Percentiles rank a stretch among this genome's conserved stretches.
Evolutionary conservation across 2,888 invertebrate species (phyloP).

Genomic region (Lepidocyrtinus sp.): DNA sequence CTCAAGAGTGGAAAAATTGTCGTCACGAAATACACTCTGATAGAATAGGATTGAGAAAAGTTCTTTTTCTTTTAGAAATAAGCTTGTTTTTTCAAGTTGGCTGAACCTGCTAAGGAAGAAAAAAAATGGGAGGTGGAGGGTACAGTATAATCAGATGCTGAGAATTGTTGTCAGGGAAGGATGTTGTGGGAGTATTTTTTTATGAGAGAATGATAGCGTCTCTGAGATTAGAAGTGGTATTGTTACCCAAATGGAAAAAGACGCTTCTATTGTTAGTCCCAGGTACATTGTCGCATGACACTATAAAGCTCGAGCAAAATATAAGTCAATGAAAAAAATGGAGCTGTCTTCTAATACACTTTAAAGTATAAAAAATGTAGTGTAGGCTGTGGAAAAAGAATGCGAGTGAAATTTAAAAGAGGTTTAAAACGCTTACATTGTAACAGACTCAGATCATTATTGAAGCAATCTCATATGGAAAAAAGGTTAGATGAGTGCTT

Average conservation of each 20-base stretch:
- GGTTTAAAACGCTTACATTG: no score
- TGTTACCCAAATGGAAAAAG: not conserved
- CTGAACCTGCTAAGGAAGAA: slow-evolving; percentile 35
- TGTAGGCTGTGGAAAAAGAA: no score
- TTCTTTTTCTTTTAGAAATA: not conserved
- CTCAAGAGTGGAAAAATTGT: slow-evolving; percentile 40
- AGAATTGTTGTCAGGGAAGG: slow-evolving; percentile 44
- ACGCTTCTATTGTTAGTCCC: no score
- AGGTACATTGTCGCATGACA: no score
- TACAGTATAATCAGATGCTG: slow-evolving; percentile 39
- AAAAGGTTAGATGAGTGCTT: no score
- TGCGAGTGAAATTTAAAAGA: no score
- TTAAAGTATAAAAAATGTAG: no score
- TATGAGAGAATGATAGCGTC: slow-evolving; percentile 32
- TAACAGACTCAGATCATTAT: no score
- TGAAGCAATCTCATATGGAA: no score
- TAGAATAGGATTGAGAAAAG: not conserved
- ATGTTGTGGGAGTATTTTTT: slow-evolving; percentile 58
- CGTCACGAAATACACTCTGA: slow-evolving; percentile 29
- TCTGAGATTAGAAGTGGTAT: slow-evolving; percentile 14
- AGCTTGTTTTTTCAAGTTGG: slow-evolving; percentile 39
- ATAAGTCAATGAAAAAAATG: no score
- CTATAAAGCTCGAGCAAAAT: no score
- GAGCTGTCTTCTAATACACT: no score
- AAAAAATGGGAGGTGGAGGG: not conserved